Evolutionary conservation across 1,140 invertebrate genomes (phyloP).

Genomic region (Anthonomus grandis): DNA sequence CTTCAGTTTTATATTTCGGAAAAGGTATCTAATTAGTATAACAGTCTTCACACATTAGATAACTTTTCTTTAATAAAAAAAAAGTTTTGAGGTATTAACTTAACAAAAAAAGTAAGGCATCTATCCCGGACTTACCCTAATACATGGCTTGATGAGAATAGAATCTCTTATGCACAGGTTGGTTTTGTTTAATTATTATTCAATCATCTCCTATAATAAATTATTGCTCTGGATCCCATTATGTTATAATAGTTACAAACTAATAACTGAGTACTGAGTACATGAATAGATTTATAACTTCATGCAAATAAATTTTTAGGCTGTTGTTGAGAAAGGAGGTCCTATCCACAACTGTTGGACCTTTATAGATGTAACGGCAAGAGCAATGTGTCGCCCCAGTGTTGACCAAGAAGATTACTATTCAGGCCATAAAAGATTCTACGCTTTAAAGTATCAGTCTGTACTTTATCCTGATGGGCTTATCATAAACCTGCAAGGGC

Average conservation of each 20-base stretch:
- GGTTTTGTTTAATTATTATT: neutral
- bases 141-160: neutral
- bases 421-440: constrained; percentile 27
- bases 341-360: constrained; percentile 12
- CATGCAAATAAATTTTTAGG: neutral
- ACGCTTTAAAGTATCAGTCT: constrained; percentile 32
- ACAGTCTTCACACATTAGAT: too few relatives aligned
- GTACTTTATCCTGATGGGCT: constrained; percentile 33
- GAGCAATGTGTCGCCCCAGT: constrained; percentile 29
- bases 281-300: neutral
- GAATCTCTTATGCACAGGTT: neutral
- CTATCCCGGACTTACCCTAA: too few relatives aligned
- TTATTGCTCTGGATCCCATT: neutral
- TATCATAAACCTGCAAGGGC: constrained; percentile 21
- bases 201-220: neutral
- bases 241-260: neutral
- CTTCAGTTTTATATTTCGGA: too few relatives aligned
- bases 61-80: too few relatives aligned
- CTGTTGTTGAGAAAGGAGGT: neutral
- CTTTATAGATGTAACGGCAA: constrained; percentile 32
- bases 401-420: constrained; percentile 31
- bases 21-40: too few relatives aligned
- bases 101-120: too few relatives aligned
- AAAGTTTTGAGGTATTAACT: too few relatives aligned
- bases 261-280: neutral